A percentile compares a stretch with the other conserved stretches of the same genome.
These are phyloP conservation scores for Gadus macrocephalus DNA, from an alignment of 2,113 vertebrate species.

Conservation along the genomic window DNA sequence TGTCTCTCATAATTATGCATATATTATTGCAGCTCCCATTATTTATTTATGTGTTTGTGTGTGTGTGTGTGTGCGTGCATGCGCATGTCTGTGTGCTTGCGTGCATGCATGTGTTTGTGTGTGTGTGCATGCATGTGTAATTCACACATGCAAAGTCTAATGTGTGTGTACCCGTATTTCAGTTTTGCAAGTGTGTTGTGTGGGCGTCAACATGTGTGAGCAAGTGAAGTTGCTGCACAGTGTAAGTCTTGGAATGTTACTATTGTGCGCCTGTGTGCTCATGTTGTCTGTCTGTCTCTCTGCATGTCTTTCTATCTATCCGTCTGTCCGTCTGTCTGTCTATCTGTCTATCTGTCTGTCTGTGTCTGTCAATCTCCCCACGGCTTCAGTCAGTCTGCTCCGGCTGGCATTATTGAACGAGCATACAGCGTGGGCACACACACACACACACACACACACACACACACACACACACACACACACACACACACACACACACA, in stretches of 20 bases:
- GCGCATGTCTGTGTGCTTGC: conserved; percentile 34
- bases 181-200: too few species aligned
- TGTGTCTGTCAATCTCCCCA: conserved; percentile 52
- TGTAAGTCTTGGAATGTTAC: conserved; percentile 44
- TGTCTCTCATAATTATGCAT: conserved; percentile 5
- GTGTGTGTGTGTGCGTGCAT: conserved; percentile 29
- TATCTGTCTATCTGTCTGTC: conserved; percentile 34
- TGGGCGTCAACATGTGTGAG: too few species aligned
- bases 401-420: conserved; percentile 62
- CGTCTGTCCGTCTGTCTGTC: conserved; percentile 40
- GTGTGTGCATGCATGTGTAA: background rate
- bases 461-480: too few species aligned
- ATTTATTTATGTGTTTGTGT: conserved; percentile 10
- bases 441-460: background rate
- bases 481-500: background rate
- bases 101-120: conserved; percentile 4
- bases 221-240: conserved; percentile 8
- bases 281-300: conserved; percentile 22
- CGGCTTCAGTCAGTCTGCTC: conserved; percentile 55
- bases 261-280: conserved; percentile 57
- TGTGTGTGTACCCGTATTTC: too few species aligned
- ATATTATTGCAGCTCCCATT: background rate
- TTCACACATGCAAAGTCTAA: too few species aligned
- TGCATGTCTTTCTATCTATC: too few species aligned
- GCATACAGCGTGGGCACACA: conserved; percentile 58